Percentiles rank a stretch among this genome's conserved stretches.
phyloP scores from a whole-genome alignment of 1,140 invertebrate genomes.

The Drosophila sp. region DNA sequence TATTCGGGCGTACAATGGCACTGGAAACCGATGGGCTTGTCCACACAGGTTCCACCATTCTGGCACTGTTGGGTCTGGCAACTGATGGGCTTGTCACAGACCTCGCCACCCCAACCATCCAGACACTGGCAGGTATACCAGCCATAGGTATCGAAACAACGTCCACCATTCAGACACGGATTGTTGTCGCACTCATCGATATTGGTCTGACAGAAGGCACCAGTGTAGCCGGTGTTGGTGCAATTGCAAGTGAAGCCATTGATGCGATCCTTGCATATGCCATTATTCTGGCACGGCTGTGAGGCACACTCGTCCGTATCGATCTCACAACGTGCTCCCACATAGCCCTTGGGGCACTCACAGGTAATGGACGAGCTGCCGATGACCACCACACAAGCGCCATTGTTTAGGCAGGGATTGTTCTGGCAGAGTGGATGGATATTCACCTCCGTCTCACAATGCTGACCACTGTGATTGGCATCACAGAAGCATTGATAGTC shows the following conservation, averaged over 20 bases:
- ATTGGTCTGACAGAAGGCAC: conserved; percentile 91
- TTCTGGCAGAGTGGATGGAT: conserved; percentile 88
- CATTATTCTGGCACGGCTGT: conserved; percentile 92
- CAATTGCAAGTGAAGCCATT: conserved; percentile 92
- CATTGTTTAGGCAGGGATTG: conserved; percentile 90
- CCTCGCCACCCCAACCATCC: conserved; percentile 90
- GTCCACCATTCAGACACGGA: conserved; percentile 90
- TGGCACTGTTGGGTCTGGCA: conserved; percentile 85
- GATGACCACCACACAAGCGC: conserved; percentile 86
- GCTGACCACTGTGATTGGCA: conserved; percentile 88
- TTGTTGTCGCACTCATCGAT: conserved; percentile 92
- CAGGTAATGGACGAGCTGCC: conserved; percentile 85
- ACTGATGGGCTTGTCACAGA: conserved; percentile 86
- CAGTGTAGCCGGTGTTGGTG: conserved; percentile 89
- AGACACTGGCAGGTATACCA: conserved; percentile 93
- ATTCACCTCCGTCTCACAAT: conserved; percentile 91
- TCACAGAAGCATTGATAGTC: conserved; percentile 90
- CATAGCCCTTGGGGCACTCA: conserved; percentile 87
- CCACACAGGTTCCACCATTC: conserved; percentile 87
- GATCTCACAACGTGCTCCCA: conserved; percentile 87
- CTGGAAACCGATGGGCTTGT: conserved; percentile 85
- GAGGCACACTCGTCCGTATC: conserved; percentile 89
- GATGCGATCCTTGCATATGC: conserved; percentile 90
- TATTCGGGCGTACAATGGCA: conserved; percentile 89
- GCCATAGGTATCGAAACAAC: conserved; percentile 91